A percentile compares a stretch with the other conserved stretches of the same genome.
phyloP scores from a whole-genome alignment of 2,888 invertebrate species.

The Xanthostigma xanthostigma region DNA sequence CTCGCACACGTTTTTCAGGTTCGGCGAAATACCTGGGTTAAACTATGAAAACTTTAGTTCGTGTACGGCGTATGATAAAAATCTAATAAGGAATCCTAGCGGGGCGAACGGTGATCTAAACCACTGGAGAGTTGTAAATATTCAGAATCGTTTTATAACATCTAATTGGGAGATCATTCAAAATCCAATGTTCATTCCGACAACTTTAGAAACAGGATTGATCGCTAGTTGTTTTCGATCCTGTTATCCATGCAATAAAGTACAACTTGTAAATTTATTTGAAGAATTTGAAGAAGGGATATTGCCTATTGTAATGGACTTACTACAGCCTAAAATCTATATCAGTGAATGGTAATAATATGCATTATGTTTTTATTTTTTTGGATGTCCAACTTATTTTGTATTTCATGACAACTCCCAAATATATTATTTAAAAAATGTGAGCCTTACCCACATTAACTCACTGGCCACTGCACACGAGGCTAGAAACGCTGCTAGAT shows the following conservation, averaged over 20 bases:
- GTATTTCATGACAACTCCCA: too few species aligned
- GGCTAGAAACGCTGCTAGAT: too few species aligned
- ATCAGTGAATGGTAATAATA: constrained; percentile 30
- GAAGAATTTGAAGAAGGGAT: constrained; percentile 28
- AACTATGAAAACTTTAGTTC: constrained; percentile 28
- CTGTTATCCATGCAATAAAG: constrained; percentile 33
- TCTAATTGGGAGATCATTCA: constrained; percentile 33
- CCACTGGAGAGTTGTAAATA: constrained; percentile 27
- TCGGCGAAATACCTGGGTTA: constrained; percentile 24
- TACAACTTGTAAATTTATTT: constrained; percentile 31
- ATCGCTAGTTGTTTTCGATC: constrained; percentile 35
- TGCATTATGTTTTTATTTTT: constrained; percentile 3
- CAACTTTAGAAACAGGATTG: constrained; percentile 28
- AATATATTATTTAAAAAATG: too few species aligned
- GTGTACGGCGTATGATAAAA: constrained; percentile 28
- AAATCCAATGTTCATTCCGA: constrained; percentile 29
- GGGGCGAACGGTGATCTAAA: constrained; percentile 25
- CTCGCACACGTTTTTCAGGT: too few species aligned
- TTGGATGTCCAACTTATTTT: not conserved
- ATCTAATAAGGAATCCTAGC: constrained; percentile 35
- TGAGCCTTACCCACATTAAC: too few species aligned
- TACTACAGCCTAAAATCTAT: constrained; percentile 34
- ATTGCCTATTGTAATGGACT: constrained; percentile 28
- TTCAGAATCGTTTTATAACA: too few species aligned
- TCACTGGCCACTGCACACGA: too few species aligned